These are phyloP conservation scores for Dione juno DNA, from an alignment of 2,888 invertebrate genomes.

Conservation along the genomic window DNA sequence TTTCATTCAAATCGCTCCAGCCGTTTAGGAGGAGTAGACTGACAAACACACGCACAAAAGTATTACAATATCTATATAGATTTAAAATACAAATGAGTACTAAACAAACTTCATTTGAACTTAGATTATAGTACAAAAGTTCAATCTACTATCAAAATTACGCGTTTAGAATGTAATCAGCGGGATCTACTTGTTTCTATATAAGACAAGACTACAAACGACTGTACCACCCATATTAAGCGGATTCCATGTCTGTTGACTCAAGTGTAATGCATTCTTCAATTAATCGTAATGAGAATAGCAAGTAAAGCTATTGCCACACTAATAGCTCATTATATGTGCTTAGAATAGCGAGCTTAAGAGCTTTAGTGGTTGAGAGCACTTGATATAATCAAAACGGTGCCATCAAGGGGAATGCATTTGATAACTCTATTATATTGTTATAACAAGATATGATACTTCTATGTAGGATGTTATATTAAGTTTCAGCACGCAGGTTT, in stretches of 20 bases:
- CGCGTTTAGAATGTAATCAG: neutral
- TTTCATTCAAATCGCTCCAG: too few species aligned
- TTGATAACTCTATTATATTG: neutral
- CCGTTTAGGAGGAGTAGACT: too few species aligned
- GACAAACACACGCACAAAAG: too few species aligned
- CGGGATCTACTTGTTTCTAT: neutral
- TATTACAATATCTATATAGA: too few species aligned
- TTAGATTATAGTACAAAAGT: neutral
- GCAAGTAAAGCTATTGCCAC: conserved; percentile 45
- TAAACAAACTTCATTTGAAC: neutral
- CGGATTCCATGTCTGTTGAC: conserved; percentile 51
- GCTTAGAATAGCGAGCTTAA: conserved; percentile 46
- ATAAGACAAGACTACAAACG: neutral
- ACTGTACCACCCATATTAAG: neutral
- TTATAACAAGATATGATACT: too few species aligned
- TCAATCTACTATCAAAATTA: neutral
- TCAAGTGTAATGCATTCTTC: conserved; percentile 70
- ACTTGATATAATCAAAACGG: neutral
- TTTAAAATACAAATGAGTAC: too few species aligned
- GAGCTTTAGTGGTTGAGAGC: conserved; percentile 35
- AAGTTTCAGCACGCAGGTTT: too few species aligned
- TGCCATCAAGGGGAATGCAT: neutral
- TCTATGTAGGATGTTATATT: too few species aligned
- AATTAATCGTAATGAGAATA: conserved; percentile 58
- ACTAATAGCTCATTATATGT: conserved; percentile 11